These are phyloP conservation scores for Drosophila sturtevanti DNA, from an alignment of 1,140 invertebrate genomes.

Conservation along the genomic window DNA sequence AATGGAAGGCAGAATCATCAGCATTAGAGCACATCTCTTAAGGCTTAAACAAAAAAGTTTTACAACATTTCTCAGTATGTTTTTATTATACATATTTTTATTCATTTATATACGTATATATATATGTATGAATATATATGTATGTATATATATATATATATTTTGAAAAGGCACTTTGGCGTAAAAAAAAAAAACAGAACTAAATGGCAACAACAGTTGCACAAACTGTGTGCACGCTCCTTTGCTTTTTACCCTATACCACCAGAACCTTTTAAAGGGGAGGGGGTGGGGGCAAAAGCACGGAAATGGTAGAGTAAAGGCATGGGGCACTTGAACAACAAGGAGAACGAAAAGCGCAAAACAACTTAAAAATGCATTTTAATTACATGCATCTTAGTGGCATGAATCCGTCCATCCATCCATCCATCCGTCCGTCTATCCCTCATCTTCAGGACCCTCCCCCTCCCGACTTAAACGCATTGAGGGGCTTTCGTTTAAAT, in stretches of 20 bases:
- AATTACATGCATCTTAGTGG: slow-evolving; percentile 66
- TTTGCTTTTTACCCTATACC: slow-evolving; percentile 7
- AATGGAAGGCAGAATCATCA: neutral
- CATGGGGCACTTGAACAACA: slow-evolving; percentile 30
- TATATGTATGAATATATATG: slow-evolving; percentile 13
- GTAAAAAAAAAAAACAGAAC: slow-evolving; percentile 52
- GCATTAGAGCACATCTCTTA: neutral
- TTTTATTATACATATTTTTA: slow-evolving; percentile 41
- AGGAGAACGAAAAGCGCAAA: slow-evolving; percentile 43
- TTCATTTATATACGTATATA: neutral
- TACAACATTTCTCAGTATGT: slow-evolving; percentile 20
- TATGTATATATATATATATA: slow-evolving; percentile 20
- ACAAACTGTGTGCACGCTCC: slow-evolving; percentile 31
- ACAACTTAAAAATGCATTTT: slow-evolving; percentile 72
- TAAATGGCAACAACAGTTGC: slow-evolving; percentile 67
- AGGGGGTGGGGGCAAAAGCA: too few relatives aligned
- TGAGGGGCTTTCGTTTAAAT: slow-evolving; percentile 53
- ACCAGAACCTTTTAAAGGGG: neutral
- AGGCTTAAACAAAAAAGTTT: slow-evolving; percentile 11
- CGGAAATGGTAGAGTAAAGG: neutral
- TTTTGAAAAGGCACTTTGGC: slow-evolving; percentile 53
- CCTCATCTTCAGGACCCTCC: neutral
- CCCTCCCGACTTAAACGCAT: slow-evolving; percentile 19
- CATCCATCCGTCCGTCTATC: neutral
- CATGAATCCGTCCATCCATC: slow-evolving; percentile 1